Evolutionary conservation across 2,797 vertebrate genomes (phyloP).

Genomic region (Macroramphosus scolopax): DNA sequence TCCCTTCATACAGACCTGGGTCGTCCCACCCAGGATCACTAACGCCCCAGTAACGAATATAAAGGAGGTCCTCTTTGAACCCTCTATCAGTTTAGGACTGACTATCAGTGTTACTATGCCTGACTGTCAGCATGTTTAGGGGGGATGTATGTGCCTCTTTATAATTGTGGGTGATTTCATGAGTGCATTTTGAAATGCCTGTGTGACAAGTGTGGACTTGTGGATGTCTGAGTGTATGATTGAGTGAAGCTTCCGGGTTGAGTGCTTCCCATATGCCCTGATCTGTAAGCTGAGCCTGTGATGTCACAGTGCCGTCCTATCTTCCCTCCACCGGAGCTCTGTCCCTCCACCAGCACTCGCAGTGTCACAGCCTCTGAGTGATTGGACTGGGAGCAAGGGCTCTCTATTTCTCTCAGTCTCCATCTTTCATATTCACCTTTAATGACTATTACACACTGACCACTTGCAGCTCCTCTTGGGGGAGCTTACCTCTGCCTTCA

Average conservation of each 20-base stretch:
- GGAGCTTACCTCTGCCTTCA: slow-evolving; percentile 70
- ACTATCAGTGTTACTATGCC: slow-evolving; percentile 47
- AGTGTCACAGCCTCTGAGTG: slow-evolving; percentile 52
- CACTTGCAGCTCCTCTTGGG: slow-evolving; percentile 34
- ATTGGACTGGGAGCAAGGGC: slow-evolving; percentile 68
- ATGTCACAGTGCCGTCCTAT: slow-evolving; percentile 33
- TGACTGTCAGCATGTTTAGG: slow-evolving; percentile 51
- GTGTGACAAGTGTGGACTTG: slow-evolving; percentile 35
- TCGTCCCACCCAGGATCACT: slow-evolving; percentile 15
- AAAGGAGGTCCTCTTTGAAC: slow-evolving; percentile 26
- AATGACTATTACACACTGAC: slow-evolving; percentile 60
- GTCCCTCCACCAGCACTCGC: slow-evolving; percentile 56
- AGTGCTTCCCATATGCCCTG: slow-evolving; percentile 55
- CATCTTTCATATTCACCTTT: slow-evolving; percentile 64
- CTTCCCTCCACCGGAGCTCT: slow-evolving; percentile 49
- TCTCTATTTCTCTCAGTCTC: slow-evolving; percentile 65
- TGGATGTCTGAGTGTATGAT: slow-evolving; percentile 32
- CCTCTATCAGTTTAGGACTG: slow-evolving; percentile 31
- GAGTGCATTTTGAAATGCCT: slow-evolving; percentile 45
- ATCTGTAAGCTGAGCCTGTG: slow-evolving; percentile 35
- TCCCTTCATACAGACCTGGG: slow-evolving; percentile 22
- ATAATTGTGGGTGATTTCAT: slow-evolving; percentile 50
- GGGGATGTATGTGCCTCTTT: slow-evolving; percentile 63
- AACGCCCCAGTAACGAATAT: not conserved
- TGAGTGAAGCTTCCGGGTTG: slow-evolving; percentile 52